Evolutionary conservation across 2,113 vertebrate genomes (phyloP).

Genomic region (Tragulus kanchil): DNA sequence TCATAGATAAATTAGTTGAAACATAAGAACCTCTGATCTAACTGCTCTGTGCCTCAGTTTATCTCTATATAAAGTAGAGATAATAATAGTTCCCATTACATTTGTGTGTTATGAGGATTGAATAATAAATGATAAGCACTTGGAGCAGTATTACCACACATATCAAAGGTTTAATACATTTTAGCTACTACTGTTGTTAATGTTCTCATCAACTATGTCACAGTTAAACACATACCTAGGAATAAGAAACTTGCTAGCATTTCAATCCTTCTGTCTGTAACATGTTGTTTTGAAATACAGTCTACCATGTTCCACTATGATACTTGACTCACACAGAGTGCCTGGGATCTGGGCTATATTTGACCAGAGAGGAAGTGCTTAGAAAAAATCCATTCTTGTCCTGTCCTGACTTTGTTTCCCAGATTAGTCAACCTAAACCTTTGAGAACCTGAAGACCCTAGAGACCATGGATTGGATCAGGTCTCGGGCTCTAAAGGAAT

Average conservation of each 20-base stretch:
- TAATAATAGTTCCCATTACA: not conserved
- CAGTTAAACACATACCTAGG: not conserved
- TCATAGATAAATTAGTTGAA: slow-evolving; percentile 45
- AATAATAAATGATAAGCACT: not conserved
- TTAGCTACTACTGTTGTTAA: not conserved
- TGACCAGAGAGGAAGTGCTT: not conserved
- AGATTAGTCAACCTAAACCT: not conserved
- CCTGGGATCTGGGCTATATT: not conserved
- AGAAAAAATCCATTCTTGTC: not conserved
- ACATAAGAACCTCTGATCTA: not conserved
- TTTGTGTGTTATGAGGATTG: not conserved
- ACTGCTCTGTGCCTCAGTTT: slow-evolving; percentile 20
- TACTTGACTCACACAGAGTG: not conserved
- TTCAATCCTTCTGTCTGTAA: not conserved
- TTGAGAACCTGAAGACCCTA: slow-evolving; percentile 25
- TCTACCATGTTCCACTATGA: not conserved
- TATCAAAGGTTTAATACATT: not conserved
- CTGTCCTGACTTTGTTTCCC: not conserved
- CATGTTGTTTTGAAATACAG: slow-evolving; percentile 9
- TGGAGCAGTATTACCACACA: not conserved
- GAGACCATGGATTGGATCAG: not conserved
- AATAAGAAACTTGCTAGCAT: not conserved
- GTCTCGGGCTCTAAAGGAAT: not conserved
- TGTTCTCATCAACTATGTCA: not conserved
- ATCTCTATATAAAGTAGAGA: not conserved